A percentile compares a stretch with the other conserved stretches of the same genome.
Conservation (phyloP, 1,140 invertebrate species). For the Aporrectodea caliginosa region DNA sequence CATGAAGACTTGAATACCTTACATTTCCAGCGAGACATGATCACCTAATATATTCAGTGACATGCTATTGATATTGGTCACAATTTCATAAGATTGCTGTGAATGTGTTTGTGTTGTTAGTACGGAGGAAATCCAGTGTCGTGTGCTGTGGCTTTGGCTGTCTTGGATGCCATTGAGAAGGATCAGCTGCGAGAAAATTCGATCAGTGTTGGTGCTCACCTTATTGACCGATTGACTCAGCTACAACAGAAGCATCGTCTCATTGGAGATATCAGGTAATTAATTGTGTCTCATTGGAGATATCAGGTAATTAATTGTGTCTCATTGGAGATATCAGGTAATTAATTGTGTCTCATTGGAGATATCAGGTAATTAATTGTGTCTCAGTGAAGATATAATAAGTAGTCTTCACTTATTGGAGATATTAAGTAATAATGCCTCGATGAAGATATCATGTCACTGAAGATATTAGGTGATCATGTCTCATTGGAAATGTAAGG, state of each 20-base stretch:
- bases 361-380: conserved; percentile 58
- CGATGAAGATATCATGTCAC: not conserved
- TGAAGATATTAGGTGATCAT: too few species aligned
- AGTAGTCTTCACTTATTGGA: not conserved
- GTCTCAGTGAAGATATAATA: too few species aligned
- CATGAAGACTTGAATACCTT: too few species aligned
- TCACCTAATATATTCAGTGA: too few species aligned
- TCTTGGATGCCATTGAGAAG: conserved; percentile 84
- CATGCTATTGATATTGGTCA: too few species aligned
- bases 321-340: not conserved
- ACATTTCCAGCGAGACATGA: too few species aligned
- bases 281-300: not conserved
- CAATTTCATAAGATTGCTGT: too few species aligned
- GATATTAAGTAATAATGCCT: not conserved
- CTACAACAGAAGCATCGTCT: conserved; percentile 69
- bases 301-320: conserved; percentile 43
- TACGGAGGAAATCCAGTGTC: conserved; percentile 97
- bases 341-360: conserved; percentile 35
- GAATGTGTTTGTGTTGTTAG: conserved; percentile 54
- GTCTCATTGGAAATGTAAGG: too few species aligned
- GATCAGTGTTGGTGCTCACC: conserved; percentile 69
- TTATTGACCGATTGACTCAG: conserved; percentile 66
- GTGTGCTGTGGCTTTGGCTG: conserved; percentile 87
- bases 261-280: conserved; percentile 65
- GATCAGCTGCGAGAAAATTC: conserved; percentile 79